Base-by-base conservation (phyloP, 2,888 invertebrate genomes). In the Polyommatus icarus region DNA sequence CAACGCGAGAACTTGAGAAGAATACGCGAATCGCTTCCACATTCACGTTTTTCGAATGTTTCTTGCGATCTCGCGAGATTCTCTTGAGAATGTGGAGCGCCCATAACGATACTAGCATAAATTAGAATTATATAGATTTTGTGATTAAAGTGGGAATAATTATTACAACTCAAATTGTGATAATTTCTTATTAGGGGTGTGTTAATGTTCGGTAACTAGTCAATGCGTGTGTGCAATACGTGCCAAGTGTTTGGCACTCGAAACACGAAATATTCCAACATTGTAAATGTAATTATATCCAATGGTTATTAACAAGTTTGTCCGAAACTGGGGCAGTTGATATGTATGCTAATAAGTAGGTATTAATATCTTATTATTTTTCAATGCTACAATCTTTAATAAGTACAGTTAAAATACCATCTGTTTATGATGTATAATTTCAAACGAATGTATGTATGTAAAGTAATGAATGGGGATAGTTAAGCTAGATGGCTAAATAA, bases 221-320 rank as follows among this genome's bases (percentile, higher is more conserved):
- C 91, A 89, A 83, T 83, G 85, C 84, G 86, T 83, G 81, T 82
- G 85, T 82, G 82, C 85, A 85, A 82, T 79, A 82, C 89, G 92
- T 93, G 92, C 92, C 92, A 91, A 92, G 90, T 84, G 82, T 82
- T 83, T 76, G 79, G 90, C 90, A 90, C 90, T 90, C 80, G 88
- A 89, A 89, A 88, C 24, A 50, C 8, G 24, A 54, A 10, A 18
- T 54, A 50, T 50, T 54, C 15, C 75, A 54, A 29, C 54, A 29
- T 75, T 46, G 24, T 50, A 50, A 12, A 54, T 54, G 50, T 75
- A 75, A 75, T 50, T 75, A 32, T 29, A 7, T 18, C 46, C 7
- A 54, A 75, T 50, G 24, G 18, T 75, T 54, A 24, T 24, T 46
- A 75, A 50, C 75, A 7, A 50, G 24, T 40, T 75, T 54, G 54